A percentile compares a stretch with the other conserved stretches of the same genome.
Evolutionary conservation across 2,888 invertebrate genomes (phyloP).

Genomic region (Gibbula magus): DNA sequence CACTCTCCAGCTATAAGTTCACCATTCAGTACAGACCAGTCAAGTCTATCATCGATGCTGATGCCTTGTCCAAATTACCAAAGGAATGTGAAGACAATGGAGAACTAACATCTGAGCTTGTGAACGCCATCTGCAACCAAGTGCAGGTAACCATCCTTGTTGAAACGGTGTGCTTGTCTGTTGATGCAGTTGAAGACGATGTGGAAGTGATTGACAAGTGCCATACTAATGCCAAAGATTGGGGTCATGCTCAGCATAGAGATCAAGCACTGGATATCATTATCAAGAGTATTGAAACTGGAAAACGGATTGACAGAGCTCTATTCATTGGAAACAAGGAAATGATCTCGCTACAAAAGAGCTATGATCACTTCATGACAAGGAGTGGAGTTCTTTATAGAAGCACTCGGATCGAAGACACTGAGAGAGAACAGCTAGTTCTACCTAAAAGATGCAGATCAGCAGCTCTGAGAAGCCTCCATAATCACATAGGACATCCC

Average conservation of each 20-base stretch:
- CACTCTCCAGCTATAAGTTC: constrained; percentile 31
- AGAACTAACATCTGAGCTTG: constrained; percentile 4
- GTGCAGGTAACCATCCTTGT: constrained; percentile 12
- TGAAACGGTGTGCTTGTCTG: neutral
- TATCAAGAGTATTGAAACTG: neutral
- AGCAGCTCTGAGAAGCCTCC: neutral
- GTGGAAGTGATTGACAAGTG: neutral
- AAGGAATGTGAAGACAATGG: neutral
- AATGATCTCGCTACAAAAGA: neutral
- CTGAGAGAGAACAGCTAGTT: neutral
- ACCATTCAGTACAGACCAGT: constrained; percentile 44
- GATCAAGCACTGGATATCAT: neutral
- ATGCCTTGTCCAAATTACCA: constrained; percentile 44
- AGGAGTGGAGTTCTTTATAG: neutral
- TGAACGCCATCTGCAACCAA: constrained; percentile 14
- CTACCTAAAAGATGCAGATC: neutral
- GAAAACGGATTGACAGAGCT: neutral
- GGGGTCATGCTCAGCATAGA: neutral
- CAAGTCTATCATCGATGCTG: constrained; percentile 40
- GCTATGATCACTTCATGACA: neutral
- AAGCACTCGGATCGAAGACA: neutral
- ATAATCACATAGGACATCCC: neutral
- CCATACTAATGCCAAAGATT: neutral
- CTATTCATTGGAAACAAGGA: neutral
- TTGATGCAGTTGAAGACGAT: neutral